Evolutionary conservation across 2,888 invertebrate species (phyloP).

Genomic region (Sisyra terminalis): DNA sequence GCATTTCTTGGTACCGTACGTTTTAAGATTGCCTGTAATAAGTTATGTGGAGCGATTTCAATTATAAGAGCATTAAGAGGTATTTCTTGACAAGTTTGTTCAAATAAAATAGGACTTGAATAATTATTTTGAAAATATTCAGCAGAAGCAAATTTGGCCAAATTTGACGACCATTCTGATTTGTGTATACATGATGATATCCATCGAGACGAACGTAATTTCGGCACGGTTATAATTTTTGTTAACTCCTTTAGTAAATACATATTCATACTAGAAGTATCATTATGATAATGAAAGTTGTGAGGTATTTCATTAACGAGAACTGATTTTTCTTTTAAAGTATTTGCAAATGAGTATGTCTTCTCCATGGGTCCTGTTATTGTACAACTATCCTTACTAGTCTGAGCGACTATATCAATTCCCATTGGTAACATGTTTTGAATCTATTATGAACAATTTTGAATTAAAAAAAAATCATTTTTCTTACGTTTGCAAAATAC

Average conservation of each 20-base stretch:
- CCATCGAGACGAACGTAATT: conserved; percentile 59
- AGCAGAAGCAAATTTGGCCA: conserved; percentile 53
- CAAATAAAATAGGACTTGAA: conserved; percentile 49
- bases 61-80: conserved; percentile 69
- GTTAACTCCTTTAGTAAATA: conserved; percentile 44
- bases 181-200: conserved; percentile 68
- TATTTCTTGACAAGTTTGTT: conserved; percentile 64
- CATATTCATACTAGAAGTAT: conserved; percentile 56
- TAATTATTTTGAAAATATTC: conserved; percentile 82
- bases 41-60: conserved; percentile 81
- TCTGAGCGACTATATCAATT: conserved; percentile 78
- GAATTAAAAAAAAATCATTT: too few species aligned
- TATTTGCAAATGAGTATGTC: conserved; percentile 44
- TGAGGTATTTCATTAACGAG: conserved; percentile 72
- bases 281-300: conserved; percentile 79
- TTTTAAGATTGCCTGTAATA: conserved; percentile 74
- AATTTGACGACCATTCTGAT: conserved; percentile 47
- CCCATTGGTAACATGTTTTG: conserved; percentile 48
- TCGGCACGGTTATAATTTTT: conserved; percentile 46
- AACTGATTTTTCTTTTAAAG: conserved; percentile 59
- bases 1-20: conserved; percentile 55
- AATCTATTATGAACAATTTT: too few species aligned
- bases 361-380: conserved; percentile 69
- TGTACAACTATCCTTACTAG: conserved; percentile 69
- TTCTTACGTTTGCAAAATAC: too few species aligned